Base-by-base conservation (phyloP, 2,797 vertebrate genomes). In the Sebastes vulpes region DNA sequence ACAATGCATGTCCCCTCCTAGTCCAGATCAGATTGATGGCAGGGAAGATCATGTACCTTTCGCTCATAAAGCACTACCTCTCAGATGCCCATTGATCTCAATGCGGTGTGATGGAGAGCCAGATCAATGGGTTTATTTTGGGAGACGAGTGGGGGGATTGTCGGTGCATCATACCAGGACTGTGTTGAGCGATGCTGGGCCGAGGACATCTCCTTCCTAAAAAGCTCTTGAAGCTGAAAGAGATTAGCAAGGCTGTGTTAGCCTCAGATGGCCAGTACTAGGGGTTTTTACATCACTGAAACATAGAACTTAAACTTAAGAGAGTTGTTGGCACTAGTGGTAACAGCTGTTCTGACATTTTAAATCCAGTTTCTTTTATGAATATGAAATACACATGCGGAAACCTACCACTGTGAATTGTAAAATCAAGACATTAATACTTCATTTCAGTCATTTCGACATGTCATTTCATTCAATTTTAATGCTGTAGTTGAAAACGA, bases 81-180 rank as follows among this genome's bases (percentile, higher is more conserved):
- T 90, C 82, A 81, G 74, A 85, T 85, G 76, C 81, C 74, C 92
- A 95, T 94, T 95, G 93, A 96, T 95, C 91, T 92, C 79, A 75
- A 77, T 88, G 85, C 88, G 52, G 76, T 84, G 87, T 95, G 92
- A 95, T 94, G 92, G 88, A 94, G 88, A 86, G 87, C 53, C 86
- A 82, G 88, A 94, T 95, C 93, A 83, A 93, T 95, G 87, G 83
- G 87, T 94, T 94, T 95, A 93, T 94, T 94, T 94, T 92, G 72
- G 92, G 86, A 92, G 84, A 84, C 48, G 72, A 84, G 85, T 77
- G 77, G 75, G 72, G 87, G 87, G 83, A 79, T 90, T 87, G 90
- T 90, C 88, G 79, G 83, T 69, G 86, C 87, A 89, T 93, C 89
- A 88, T 81, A 82, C 72, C 56, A 68, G 85, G 77, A 75, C 75